phyloP scores from a whole-genome alignment of 2,113 vertebrate genomes.

The Circaetus cinerascens region DNA sequence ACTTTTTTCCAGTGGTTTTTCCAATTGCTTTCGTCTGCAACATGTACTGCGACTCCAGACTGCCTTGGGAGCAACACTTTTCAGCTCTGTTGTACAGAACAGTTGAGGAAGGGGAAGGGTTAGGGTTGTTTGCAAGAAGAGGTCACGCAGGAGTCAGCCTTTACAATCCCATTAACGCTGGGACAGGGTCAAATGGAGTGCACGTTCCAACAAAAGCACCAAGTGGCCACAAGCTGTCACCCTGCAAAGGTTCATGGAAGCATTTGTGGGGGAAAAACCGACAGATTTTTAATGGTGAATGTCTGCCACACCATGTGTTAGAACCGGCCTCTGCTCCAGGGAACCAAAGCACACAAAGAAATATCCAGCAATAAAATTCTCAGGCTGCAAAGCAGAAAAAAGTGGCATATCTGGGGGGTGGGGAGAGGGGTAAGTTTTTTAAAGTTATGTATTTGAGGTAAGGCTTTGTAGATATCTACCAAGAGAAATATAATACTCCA shows the following conservation, averaged over 20 bases:
- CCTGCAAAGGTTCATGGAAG: conserved; percentile 22
- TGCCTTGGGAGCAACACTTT: conserved; percentile 32
- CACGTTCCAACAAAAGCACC: conserved; percentile 55
- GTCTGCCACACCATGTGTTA: conserved; percentile 30
- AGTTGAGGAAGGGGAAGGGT: conserved; percentile 50
- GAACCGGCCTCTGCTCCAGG: background rate
- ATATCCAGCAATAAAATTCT: background rate
- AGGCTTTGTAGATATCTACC: background rate
- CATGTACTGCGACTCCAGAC: conserved; percentile 15
- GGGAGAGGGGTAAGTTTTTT: background rate
- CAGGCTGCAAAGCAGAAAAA: background rate
- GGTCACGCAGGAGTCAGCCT: conserved; percentile 70
- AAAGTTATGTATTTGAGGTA: background rate
- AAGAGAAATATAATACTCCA: background rate
- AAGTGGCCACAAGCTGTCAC: conserved; percentile 62
- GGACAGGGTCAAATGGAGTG: conserved; percentile 68
- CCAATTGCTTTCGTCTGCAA: conserved; percentile 48
- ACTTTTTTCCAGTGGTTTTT: background rate
- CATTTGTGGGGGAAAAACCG: background rate
- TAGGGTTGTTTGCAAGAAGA: conserved; percentile 61
- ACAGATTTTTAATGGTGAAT: conserved; percentile 21
- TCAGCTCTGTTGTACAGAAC: background rate
- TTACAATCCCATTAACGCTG: conserved; percentile 70
- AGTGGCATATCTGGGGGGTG: background rate
- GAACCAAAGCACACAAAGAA: background rate